Conservation (phyloP, 2,113 vertebrate species). For the Ammospiza caudacuta region DNA sequence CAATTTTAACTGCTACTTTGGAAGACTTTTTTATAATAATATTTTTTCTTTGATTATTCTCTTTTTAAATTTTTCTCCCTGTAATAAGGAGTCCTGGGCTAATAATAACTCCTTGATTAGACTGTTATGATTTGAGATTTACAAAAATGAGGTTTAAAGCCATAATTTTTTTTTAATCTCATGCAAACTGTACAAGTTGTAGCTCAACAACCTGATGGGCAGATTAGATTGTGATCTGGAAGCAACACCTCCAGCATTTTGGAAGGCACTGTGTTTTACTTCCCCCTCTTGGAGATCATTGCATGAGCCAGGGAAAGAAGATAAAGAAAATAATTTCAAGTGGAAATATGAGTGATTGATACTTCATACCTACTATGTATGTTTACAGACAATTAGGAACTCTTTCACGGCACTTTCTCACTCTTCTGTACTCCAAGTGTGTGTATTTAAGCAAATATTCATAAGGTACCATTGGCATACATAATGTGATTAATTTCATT, state of each 20-base stretch:
- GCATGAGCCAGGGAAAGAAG: background rate
- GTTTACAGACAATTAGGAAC: background rate
- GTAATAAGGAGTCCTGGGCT: background rate
- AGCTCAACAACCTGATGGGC: background rate
- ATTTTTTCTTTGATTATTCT: background rate
- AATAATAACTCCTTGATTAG: background rate
- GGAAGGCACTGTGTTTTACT: background rate
- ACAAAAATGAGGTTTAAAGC: background rate
- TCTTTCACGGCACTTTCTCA: background rate
- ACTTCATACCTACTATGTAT: background rate
- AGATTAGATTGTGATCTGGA: background rate
- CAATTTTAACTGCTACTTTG: background rate
- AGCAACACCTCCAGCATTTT: background rate
- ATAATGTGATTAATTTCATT: background rate
- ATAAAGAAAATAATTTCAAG: background rate
- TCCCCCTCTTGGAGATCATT: background rate
- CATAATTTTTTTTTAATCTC: background rate
- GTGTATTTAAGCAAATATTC: background rate
- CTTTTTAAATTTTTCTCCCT: accelerated
- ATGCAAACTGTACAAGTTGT: background rate
- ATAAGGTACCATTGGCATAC: background rate
- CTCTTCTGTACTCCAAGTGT: background rate
- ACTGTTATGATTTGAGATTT: background rate
- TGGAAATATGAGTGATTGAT: background rate
- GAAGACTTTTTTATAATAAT: background rate